Conservation (phyloP, 2,888 invertebrate genomes). For the Ectemnius continuus region DNA sequence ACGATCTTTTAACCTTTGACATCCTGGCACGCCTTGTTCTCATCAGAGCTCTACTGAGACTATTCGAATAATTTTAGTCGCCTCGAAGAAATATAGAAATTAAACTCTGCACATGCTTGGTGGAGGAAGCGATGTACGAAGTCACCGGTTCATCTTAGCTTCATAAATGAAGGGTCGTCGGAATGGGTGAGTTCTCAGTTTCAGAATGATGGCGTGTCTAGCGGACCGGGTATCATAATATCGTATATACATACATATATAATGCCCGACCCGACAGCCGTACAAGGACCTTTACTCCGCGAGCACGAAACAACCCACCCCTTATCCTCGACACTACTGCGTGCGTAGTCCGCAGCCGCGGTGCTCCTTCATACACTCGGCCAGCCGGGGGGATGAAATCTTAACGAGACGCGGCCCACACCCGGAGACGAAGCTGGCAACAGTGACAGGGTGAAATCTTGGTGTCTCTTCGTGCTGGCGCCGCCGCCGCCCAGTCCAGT, state of each 20-base stretch:
- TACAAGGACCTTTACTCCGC: constrained; percentile 61
- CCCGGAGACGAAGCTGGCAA: constrained; percentile 28
- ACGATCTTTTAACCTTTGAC: constrained; percentile 21
- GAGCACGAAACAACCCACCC: constrained; percentile 51
- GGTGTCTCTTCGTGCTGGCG: neutral
- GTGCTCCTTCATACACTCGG: constrained; percentile 36
- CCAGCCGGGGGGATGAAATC: constrained; percentile 53
- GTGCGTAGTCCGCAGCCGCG: constrained; percentile 20
- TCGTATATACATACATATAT: constrained; percentile 59
- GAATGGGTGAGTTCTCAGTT: constrained; percentile 56
- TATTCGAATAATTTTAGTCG: no score
- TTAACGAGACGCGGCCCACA: constrained; percentile 47
- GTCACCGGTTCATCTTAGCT: constrained; percentile 55
- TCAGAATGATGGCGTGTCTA: constrained; percentile 55
- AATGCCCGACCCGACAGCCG: constrained; percentile 59
- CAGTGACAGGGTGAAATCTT: constrained; percentile 23
- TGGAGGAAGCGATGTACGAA: no score
- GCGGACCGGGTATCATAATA: constrained; percentile 57
- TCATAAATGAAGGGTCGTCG: constrained; percentile 49
- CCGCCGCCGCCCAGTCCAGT: neutral
- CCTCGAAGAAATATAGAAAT: no score
- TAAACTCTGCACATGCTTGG: no score
- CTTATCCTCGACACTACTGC: neutral
- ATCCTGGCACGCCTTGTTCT: no score
- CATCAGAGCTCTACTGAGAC: no score